These are phyloP conservation scores for Drosophila willistoni DNA, from an alignment of 1,140 invertebrate species.

Conservation along the genomic window DNA sequence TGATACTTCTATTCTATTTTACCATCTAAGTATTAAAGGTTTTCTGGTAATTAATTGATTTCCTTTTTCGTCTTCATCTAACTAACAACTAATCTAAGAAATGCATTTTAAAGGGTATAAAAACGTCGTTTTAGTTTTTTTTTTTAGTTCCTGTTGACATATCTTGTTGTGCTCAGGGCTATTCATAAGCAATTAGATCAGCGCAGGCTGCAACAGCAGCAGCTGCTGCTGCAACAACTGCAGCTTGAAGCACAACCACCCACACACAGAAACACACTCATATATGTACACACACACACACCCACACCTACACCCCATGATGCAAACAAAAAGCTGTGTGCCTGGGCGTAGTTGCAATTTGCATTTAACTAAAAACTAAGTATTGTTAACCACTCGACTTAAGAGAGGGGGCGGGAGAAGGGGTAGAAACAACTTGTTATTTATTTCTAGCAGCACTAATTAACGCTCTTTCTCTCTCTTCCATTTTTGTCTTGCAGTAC, in stretches of 20 bases:
- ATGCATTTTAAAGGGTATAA: background rate
- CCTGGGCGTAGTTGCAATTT: conserved; percentile 56
- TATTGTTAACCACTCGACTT: conserved; percentile 59
- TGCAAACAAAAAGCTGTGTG: conserved; percentile 38
- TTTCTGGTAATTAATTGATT: no score
- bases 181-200: conserved; percentile 71
- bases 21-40: no score
- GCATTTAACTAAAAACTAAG: conserved; percentile 46
- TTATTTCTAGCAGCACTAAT: conserved; percentile 21
- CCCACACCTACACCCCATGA: conserved; percentile 28
- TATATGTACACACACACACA: background rate
- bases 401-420: conserved; percentile 5
- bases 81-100: no score
- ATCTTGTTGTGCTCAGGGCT: conserved; percentile 27
- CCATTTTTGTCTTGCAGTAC: conserved; percentile 40
- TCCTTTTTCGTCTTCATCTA: no score
- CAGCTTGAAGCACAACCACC: conserved; percentile 23
- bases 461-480: background rate
- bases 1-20: no score
- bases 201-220: conserved; percentile 23
- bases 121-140: conserved; percentile 3
- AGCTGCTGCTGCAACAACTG: conserved; percentile 26
- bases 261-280: conserved; percentile 5
- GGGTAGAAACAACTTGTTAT: conserved; percentile 35
- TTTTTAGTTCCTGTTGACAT: background rate